Evolutionary conservation across 1,140 invertebrate genomes (phyloP).

Genomic region (Chrysoperla carnea): DNA sequence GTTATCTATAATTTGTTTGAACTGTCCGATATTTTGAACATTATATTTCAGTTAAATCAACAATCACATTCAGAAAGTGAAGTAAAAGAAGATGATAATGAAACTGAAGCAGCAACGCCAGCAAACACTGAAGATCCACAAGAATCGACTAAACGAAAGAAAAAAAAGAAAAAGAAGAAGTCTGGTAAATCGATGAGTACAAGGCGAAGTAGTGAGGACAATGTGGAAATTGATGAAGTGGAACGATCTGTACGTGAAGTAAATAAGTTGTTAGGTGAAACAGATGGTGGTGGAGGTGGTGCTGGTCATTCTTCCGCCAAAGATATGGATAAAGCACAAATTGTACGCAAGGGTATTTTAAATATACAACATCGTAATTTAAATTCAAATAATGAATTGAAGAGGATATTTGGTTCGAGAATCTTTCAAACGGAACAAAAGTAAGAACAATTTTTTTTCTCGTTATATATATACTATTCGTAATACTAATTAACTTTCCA

Average conservation of each 20-base stretch:
- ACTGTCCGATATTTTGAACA: too few relatives aligned
- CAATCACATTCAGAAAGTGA: constrained; percentile 44
- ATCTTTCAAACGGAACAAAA: constrained; percentile 48
- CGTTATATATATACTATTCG: too few relatives aligned
- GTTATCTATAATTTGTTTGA: too few relatives aligned
- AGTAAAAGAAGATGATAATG: constrained; percentile 51
- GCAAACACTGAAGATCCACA: constrained; percentile 19
- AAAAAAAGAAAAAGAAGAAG: constrained; percentile 46
- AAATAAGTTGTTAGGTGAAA: constrained; percentile 48
- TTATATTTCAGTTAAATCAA: constrained; percentile 30
- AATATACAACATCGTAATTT: constrained; percentile 53
- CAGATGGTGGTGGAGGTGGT: constrained; percentile 6
- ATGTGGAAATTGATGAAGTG: constrained; percentile 52
- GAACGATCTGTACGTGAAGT: constrained; percentile 53
- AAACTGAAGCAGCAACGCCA: constrained; percentile 34
- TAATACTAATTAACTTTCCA: too few relatives aligned
- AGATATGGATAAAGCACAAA: constrained; percentile 12
- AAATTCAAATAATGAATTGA: constrained; percentile 70
- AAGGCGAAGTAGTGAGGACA: constrained; percentile 38
- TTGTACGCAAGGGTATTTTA: constrained; percentile 31
- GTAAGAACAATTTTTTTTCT: constrained; percentile 27
- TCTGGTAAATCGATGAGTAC: constrained; percentile 26
- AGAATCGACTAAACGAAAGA: constrained; percentile 31
- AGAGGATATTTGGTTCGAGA: constrained; percentile 68
- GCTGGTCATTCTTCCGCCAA: constrained; percentile 9